These are phyloP conservation scores for Sminthurides aquaticus DNA, from an alignment of 2,888 invertebrate genomes.

Conservation along the genomic window DNA sequence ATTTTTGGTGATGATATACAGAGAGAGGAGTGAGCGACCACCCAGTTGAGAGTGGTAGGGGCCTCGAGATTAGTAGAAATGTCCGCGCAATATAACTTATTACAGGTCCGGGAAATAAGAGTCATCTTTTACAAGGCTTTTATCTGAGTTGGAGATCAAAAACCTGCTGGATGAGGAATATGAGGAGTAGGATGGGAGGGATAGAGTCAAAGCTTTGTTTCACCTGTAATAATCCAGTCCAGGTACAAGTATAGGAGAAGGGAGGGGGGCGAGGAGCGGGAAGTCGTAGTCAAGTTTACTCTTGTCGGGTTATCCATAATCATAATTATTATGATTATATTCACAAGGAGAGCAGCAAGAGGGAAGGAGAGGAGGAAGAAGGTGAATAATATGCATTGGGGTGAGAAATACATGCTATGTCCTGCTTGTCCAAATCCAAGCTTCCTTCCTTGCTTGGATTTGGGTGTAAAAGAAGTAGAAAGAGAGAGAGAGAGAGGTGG, in stretches of 20 bases:
- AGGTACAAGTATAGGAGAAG: too few species aligned
- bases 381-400: too few species aligned
- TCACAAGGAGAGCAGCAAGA: neutral
- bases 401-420: too few species aligned
- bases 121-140: constrained; percentile 38
- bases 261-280: too few species aligned
- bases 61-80: constrained; percentile 33
- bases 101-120: constrained; percentile 40
- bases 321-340: neutral
- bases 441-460: too few species aligned
- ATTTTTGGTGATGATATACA: neutral
- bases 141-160: constrained; percentile 35
- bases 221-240: too few species aligned
- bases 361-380: constrained; percentile 1
- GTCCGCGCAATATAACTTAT: constrained; percentile 41
- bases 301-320: too few species aligned
- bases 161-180: constrained; percentile 19
- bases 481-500: too few species aligned
- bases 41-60: constrained; percentile 27
- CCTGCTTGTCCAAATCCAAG: too few species aligned
- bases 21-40: constrained; percentile 27
- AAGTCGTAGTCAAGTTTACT: too few species aligned
- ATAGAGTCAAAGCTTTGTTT: neutral
- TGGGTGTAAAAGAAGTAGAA: neutral
- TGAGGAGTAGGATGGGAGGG: neutral